These are phyloP conservation scores for Calcarius lapponicus DNA, from an alignment of 2,797 vertebrate species.

Conservation along the genomic window DNA sequence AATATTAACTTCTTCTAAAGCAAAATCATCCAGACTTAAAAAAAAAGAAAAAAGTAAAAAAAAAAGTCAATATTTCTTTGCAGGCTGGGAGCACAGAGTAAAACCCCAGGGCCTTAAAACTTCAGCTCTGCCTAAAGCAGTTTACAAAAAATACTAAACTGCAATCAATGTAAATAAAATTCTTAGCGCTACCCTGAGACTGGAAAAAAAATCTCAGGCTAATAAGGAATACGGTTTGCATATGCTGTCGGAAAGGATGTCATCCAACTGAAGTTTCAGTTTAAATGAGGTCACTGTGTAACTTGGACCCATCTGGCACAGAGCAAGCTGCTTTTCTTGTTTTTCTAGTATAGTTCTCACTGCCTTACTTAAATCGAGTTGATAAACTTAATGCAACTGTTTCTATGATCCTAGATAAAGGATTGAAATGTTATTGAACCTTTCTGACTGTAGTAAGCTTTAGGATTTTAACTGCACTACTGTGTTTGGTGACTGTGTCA, in stretches of 20 bases:
- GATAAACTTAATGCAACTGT: constrained; percentile 83
- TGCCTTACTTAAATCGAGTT: constrained; percentile 87
- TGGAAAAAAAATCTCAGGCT: constrained; percentile 77
- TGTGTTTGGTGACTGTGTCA: constrained; percentile 85
- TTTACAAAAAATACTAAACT: constrained; percentile 82
- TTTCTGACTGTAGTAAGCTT: constrained; percentile 83
- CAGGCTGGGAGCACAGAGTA: constrained; percentile 84
- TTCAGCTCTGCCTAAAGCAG: constrained; percentile 86
- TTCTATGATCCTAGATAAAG: constrained; percentile 77
- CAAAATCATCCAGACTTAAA: constrained; percentile 82
- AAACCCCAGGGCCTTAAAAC: constrained; percentile 87
- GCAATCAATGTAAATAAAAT: constrained; percentile 86
- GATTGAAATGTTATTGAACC: constrained; percentile 75
- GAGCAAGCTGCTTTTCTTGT: constrained; percentile 81
- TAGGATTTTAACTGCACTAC: constrained; percentile 84
- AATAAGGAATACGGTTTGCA: constrained; percentile 81
- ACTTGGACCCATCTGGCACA: constrained; percentile 76
- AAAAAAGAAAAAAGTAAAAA: constrained; percentile 56
- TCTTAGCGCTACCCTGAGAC: constrained; percentile 81
- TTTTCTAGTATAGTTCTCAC: constrained; percentile 84
- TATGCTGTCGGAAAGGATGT: constrained; percentile 78
- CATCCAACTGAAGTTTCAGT: constrained; percentile 70
- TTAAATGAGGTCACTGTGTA: constrained; percentile 74
- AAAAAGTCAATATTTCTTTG: constrained; percentile 83
- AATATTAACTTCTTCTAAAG: constrained; percentile 84